These are phyloP conservation scores for Sebastes nivosus DNA, from an alignment of 2,797 vertebrate species.

Conservation along the genomic window DNA sequence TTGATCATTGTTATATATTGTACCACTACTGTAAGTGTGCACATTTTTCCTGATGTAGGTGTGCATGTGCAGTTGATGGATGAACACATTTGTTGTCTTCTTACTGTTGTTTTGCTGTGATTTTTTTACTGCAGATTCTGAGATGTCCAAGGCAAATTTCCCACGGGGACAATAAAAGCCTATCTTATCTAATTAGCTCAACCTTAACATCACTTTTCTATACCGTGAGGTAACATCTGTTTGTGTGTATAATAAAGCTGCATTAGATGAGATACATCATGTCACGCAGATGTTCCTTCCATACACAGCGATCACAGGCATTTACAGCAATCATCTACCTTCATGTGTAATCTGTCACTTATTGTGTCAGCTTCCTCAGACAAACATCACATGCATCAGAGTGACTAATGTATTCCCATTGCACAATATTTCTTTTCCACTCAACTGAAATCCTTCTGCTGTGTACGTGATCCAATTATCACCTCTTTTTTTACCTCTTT, in stretches of 20 bases:
- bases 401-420: neutral
- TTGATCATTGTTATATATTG: no score
- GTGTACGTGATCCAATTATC: neutral
- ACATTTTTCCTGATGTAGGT: no score
- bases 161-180: no score
- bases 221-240: neutral
- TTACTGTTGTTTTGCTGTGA: no score
- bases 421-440: neutral
- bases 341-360: constrained; percentile 58
- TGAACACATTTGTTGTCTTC: no score
- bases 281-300: neutral
- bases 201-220: neutral
- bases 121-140: no score
- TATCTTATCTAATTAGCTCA: neutral
- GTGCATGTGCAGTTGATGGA: no score
- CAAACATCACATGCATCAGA: neutral
- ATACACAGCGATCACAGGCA: neutral
- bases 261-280: neutral
- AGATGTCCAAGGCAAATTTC: no score
- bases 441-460: neutral
- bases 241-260: neutral
- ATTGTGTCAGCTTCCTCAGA: constrained; percentile 30
- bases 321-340: constrained; percentile 52
- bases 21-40: no score
- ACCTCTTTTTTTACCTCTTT: neutral